A percentile compares a stretch with the other conserved stretches of the same genome.
phyloP scores from a whole-genome alignment of 2,888 invertebrate species.

The Ophion ellenae region DNA sequence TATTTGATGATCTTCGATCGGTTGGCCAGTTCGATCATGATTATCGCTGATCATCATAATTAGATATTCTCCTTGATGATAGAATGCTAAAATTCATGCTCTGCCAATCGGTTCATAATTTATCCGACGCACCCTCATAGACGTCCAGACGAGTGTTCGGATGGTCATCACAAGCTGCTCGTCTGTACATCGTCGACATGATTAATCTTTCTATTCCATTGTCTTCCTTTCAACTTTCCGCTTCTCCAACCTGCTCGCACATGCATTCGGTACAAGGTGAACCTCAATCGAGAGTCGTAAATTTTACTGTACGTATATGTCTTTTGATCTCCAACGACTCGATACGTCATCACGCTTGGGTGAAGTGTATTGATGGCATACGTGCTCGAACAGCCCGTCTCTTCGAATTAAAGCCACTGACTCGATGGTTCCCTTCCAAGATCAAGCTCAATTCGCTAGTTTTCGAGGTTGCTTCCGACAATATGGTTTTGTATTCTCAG shows the following conservation, averaged over 20 bases:
- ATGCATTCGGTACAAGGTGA: constrained; percentile 60
- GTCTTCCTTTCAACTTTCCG: background rate
- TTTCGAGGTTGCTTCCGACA: background rate
- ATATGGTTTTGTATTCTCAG: constrained; percentile 24
- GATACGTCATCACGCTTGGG: constrained; percentile 43
- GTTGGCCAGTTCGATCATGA: background rate
- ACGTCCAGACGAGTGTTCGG: constrained; percentile 28
- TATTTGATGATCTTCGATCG: background rate
- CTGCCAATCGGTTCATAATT: constrained; percentile 11
- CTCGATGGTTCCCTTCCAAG: constrained; percentile 50
- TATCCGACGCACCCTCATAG: background rate
- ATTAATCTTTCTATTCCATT: constrained; percentile 29
- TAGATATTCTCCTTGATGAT: background rate
- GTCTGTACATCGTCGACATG: background rate
- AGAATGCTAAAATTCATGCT: background rate
- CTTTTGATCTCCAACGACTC: constrained; percentile 44
- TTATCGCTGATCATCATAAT: background rate
- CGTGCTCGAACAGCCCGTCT: constrained; percentile 15
- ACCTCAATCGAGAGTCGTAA: constrained; percentile 48
- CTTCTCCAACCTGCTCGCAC: constrained; percentile 1
- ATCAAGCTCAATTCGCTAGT: constrained; percentile 54
- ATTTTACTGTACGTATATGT: constrained; percentile 44
- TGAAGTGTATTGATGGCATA: constrained; percentile 32
- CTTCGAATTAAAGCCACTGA: constrained; percentile 56
- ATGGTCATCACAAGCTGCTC: constrained; percentile 19